Evolutionary conservation across 1,140 invertebrate genomes (phyloP).

Genomic region (Leptoteleia sp.): DNA sequence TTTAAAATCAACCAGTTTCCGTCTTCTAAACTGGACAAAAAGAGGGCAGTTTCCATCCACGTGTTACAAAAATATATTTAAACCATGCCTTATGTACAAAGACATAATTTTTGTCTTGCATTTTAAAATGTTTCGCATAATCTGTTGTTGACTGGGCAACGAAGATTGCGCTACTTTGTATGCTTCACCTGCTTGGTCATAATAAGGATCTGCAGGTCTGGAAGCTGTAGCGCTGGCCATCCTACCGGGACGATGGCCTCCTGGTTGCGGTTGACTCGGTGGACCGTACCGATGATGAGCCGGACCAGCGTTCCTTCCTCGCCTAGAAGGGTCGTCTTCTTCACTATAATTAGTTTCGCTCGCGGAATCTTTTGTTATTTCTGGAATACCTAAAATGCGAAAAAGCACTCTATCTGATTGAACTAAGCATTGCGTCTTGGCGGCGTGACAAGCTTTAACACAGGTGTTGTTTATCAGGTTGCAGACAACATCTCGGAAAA

Average conservation of each 20-base stretch:
- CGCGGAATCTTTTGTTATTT: slow-evolving; percentile 92
- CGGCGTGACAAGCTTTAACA: slow-evolving; percentile 52
- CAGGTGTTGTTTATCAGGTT: slow-evolving; percentile 45
- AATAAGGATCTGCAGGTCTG: slow-evolving; percentile 72
- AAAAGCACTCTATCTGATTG: slow-evolving; percentile 54
- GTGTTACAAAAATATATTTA: too few relatives aligned
- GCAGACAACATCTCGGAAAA: slow-evolving; percentile 57
- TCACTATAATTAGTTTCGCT: slow-evolving; percentile 83
- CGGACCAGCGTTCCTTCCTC: slow-evolving; percentile 69
- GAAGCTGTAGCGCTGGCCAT: slow-evolving; percentile 62
- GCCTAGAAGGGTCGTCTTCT: slow-evolving; percentile 81
- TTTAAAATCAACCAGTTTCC: too few relatives aligned
- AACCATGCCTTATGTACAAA: too few relatives aligned
- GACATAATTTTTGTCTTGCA: too few relatives aligned
- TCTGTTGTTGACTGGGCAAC: too few relatives aligned
- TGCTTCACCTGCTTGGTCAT: too few relatives aligned
- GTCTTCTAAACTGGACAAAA: too few relatives aligned
- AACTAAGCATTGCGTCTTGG: slow-evolving; percentile 45
- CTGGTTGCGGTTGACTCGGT: slow-evolving; percentile 73
- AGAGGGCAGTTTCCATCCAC: too few relatives aligned
- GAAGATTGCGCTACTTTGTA: too few relatives aligned
- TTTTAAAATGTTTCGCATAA: too few relatives aligned
- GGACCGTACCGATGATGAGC: slow-evolving; percentile 79
- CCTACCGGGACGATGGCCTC: slow-evolving; percentile 72
- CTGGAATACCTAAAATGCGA: slow-evolving; percentile 83